Conservation (phyloP, 2,888 invertebrate genomes). For the Laothoe populi region DNA sequence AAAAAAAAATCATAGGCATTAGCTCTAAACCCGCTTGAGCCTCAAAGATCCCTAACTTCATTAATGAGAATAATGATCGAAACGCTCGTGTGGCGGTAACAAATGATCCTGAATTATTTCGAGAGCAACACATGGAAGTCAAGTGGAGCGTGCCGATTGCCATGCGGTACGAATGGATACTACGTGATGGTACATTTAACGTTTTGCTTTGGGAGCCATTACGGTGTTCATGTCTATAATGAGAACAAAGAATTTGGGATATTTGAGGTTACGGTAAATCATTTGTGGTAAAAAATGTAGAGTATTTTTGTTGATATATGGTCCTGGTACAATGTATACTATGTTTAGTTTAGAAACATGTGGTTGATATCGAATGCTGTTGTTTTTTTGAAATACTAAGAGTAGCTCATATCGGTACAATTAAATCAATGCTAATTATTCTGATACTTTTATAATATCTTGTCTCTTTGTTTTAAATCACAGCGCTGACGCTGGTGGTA, state of each 20-base stretch:
- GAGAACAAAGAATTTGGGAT: constrained; percentile 16
- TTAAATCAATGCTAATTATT: no score
- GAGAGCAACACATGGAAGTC: constrained; percentile 42
- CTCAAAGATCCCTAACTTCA: background rate
- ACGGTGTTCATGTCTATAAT: background rate
- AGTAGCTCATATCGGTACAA: no score
- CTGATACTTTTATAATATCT: no score
- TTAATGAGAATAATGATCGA: constrained; percentile 1
- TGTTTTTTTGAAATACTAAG: no score
- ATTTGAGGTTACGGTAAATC: background rate
- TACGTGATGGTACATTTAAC: constrained; percentile 57
- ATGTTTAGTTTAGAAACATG: no score
- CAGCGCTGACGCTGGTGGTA: no score
- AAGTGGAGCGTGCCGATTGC: constrained; percentile 48
- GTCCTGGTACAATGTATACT: background rate
- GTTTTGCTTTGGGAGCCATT: constrained; percentile 26
- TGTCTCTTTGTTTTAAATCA: no score
- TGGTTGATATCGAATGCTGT: no score
- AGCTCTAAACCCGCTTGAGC: background rate
- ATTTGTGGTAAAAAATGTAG: constrained; percentile 8
- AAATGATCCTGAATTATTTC: constrained; percentile 42
- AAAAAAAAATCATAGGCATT: background rate
- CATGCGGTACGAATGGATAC: constrained; percentile 62
- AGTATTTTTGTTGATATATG: background rate
- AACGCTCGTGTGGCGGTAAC: constrained; percentile 23